Base-by-base conservation (phyloP, 2,888 invertebrate species). In the Fragum fragum region DNA sequence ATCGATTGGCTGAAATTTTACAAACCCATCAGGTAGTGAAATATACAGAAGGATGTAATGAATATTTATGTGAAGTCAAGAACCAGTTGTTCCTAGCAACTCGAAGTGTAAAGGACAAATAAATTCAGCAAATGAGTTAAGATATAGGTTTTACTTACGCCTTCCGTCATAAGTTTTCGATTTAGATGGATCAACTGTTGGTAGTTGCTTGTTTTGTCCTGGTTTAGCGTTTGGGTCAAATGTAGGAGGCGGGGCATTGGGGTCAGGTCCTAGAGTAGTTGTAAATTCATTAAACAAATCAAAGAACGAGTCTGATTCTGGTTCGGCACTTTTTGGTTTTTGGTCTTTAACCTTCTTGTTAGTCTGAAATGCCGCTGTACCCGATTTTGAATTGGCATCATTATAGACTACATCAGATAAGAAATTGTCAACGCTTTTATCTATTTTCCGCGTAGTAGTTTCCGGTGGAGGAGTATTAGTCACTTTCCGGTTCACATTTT, bases 141-240 rank as follows among this genome's bases (percentile, higher is more conserved):
- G n/a, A n/a, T n/a, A n/a, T n/a, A n/a, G n/a, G 6, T 39, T 39
- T 47, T 23, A 78, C 85, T 53, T 77, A 85, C 85, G 76, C 59
- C 69, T 71, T 28, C 84, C 85, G 42, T 85, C 85, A 53, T 85
- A 32, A 0, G 76, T 76, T 39, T 53, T 69, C 18, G 74, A 47
- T 23, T 74, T 81, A 1, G 73, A 26, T 2, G 77, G 26, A 57
- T 81, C 81, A 16, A 81, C 76, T 53, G 23, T 77, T 11, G 85
- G 85, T 53, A 81, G 47, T 7, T 76, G 63, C 23, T 85, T 85
- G 52, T 73, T 63, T 29, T 55, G 18, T 18, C 47, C 47, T 2
- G 52, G 47, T 42, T 66, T 63, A 23, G 53, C 57, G 29, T 81
- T 79, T 0, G 79, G 71, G 29, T 76, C 72, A 53, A 85, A 79